Evolutionary conservation across 1,140 invertebrate genomes (phyloP).

Genomic region (Oedothorax gibbosus): DNA sequence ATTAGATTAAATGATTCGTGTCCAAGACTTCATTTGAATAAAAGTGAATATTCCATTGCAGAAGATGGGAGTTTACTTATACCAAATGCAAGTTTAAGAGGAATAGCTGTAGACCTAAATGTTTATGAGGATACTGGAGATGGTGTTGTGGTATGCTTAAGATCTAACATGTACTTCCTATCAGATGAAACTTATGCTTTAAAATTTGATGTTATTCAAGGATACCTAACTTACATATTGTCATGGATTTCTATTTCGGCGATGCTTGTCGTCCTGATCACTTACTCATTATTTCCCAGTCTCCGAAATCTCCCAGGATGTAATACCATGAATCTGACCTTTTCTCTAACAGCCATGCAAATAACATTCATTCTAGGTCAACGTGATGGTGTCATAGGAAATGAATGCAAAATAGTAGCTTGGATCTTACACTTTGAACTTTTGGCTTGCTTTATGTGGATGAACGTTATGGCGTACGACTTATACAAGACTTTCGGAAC

Average conservation of each 20-base stretch:
- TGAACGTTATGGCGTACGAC: constrained; percentile 64
- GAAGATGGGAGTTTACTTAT: constrained; percentile 30
- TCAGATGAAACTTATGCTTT: constrained; percentile 1
- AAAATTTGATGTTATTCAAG: constrained; percentile 46
- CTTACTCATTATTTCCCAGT: constrained; percentile 45
- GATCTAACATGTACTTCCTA: neutral
- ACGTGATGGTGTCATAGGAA: constrained; percentile 29
- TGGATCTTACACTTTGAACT: constrained; percentile 55
- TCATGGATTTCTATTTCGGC: constrained; percentile 50
- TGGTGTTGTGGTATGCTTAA: constrained; percentile 46
- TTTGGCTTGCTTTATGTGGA: constrained; percentile 61
- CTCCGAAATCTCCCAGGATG: constrained; percentile 61
- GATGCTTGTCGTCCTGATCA: constrained; percentile 42
- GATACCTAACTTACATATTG: constrained; percentile 37
- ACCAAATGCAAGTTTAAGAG: neutral
- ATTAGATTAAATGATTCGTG: constrained; percentile 48
- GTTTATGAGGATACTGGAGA: constrained; percentile 26
- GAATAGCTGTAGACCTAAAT: neutral
- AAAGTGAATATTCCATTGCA: constrained; percentile 44
- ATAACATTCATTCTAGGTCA: constrained; percentile 58
- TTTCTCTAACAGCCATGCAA: constrained; percentile 52
- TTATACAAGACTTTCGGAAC: constrained; percentile 62
- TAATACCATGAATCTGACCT: constrained; percentile 58
- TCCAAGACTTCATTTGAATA: constrained; percentile 28
- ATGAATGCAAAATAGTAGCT: constrained; percentile 36